Evolutionary conservation across 2,888 invertebrate genomes (phyloP).

Genomic region (Helobdella robusta): DNA sequence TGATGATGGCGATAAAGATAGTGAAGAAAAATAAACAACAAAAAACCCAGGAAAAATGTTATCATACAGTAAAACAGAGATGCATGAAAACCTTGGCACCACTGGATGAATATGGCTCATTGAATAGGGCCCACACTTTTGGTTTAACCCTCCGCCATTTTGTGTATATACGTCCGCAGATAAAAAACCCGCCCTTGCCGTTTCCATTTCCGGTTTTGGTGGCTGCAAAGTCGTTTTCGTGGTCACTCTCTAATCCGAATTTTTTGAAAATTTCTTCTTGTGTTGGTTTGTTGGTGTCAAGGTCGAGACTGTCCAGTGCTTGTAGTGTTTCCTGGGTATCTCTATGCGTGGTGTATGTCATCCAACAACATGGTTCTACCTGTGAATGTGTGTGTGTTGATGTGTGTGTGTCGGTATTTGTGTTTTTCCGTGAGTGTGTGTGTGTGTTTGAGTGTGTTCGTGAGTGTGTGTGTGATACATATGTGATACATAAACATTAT

Average conservation of each 20-base stretch:
- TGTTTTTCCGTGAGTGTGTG: too few relatives aligned
- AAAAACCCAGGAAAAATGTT: too few relatives aligned
- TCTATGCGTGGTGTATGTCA: constrained; percentile 80
- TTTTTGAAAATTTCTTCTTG: constrained; percentile 19
- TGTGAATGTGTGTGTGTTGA: too few relatives aligned
- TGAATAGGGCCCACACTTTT: constrained; percentile 17
- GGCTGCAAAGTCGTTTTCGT: neutral
- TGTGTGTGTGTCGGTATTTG: too few relatives aligned
- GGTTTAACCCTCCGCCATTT: constrained; percentile 19
- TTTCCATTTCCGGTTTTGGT: neutral
- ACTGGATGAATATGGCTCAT: constrained; percentile 18
- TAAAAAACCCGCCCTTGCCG: too few relatives aligned
- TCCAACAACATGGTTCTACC: constrained; percentile 99
- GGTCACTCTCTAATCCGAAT: neutral
- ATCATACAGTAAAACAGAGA: too few relatives aligned
- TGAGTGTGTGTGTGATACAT: too few relatives aligned
- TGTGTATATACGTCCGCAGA: neutral
- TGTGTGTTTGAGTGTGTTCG: too few relatives aligned
- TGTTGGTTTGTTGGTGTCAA: constrained; percentile 22
- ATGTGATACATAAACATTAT: too few relatives aligned
- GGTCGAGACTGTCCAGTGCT: constrained; percentile 70
- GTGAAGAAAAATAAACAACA: too few relatives aligned
- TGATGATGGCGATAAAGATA: too few relatives aligned
- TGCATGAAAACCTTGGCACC: constrained; percentile 20
- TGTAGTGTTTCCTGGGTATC: constrained; percentile 98